Base-by-base conservation (phyloP, 2,113 vertebrate genomes). In the Scytalopus superciliaris region DNA sequence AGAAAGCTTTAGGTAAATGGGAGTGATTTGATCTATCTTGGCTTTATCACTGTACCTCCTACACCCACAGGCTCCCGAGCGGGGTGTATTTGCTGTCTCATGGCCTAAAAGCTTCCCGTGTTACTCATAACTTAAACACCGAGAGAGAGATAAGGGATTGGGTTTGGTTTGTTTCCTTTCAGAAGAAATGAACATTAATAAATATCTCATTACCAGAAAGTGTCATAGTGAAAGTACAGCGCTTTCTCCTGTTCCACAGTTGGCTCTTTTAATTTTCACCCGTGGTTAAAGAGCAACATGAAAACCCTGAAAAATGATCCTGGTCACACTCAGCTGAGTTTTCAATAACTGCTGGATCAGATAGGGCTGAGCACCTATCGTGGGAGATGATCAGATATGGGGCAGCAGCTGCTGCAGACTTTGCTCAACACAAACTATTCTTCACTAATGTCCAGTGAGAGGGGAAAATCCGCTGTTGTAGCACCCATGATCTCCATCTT, bases 11-110 rank as follows among this genome's bases (percentile, higher is more conserved):
- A 94, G 94, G 96, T 96, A 96, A 91, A 90, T 49, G 80, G 80
- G 88, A 84, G 86, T 76, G 96, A 96, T 97, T 96, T 94, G 90
- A 96, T 96, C 93, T 94, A 52, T 87, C 96, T 94, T 93, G 92
- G 83, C 76, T 90, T 97, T 94, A 96, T 96, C 93, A 0, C 64
- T 90, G 68, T 56, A 89, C 87, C 92, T 97, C 69, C 73, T 89
- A 84, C 96, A 95, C 96, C 92, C 94, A 86, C 96, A 90, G 64
- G 94, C 85, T 92, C 76, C 96, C 3, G 3, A 57, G 94, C 92
- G 88, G 69, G 73, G 76, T 96, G 90, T 90, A 95, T 96, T 97
- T 97, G 96, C 96, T 97, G 96, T 93, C 94, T 97, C 92, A 96
- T 97, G 92, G 93, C 94, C 94, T 90, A 63, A 96, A 92, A 95